Evolutionary conservation across 1,140 invertebrate species (phyloP).

Genomic region (Drepana arcuata): DNA sequence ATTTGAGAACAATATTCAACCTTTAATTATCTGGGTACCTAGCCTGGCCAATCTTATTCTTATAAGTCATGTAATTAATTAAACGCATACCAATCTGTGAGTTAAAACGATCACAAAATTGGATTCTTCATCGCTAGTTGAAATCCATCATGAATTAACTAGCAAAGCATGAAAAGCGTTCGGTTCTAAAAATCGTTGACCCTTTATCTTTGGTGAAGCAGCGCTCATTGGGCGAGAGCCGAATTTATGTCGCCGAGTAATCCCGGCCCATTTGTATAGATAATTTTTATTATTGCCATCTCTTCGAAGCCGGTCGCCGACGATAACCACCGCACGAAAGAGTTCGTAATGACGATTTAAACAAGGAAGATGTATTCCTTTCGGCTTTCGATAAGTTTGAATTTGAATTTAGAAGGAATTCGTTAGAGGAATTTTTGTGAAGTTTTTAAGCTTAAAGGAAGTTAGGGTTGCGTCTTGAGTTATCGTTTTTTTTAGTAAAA

Average conservation of each 20-base stretch:
- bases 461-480: too few relatives aligned
- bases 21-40: too few relatives aligned
- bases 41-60: too few relatives aligned
- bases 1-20: too few relatives aligned
- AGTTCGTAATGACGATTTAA: slow-evolving; percentile 71
- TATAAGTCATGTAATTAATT: too few relatives aligned
- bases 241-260: slow-evolving; percentile 69
- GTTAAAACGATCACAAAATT: slow-evolving; percentile 1
- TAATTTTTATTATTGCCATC: slow-evolving; percentile 72
- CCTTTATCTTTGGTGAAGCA: slow-evolving; percentile 51
- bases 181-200: slow-evolving; percentile 59
- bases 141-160: slow-evolving; percentile 42
- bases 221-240: slow-evolving; percentile 62
- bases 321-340: slow-evolving; percentile 60
- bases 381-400: slow-evolving; percentile 53
- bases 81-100: too few relatives aligned
- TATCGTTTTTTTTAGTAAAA: too few relatives aligned
- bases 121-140: too few relatives aligned
- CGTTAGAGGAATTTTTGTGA: slow-evolving; percentile 45
- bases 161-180: slow-evolving; percentile 32
- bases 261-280: slow-evolving; percentile 69
- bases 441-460: too few relatives aligned
- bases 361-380: slow-evolving; percentile 68
- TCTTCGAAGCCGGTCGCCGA: slow-evolving; percentile 49
- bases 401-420: slow-evolving; percentile 49